Evolutionary conservation across 2,797 vertebrate genomes (phyloP).

Genomic region (Pristis pectinata): DNA sequence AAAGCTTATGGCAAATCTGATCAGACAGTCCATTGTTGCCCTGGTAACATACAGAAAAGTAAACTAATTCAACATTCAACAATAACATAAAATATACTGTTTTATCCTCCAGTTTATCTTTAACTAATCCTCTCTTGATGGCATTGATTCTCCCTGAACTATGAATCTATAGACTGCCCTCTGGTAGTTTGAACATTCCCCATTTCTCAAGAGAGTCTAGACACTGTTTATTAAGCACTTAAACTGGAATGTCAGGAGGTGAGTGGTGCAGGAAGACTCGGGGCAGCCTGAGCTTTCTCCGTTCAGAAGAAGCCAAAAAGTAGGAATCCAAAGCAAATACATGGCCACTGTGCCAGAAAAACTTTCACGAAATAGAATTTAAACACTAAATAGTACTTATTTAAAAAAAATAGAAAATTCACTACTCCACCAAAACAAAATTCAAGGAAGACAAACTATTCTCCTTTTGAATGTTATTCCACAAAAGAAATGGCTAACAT

Average conservation of each 20-base stretch:
- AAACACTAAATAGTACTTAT: too few species aligned
- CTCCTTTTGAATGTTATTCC: background rate
- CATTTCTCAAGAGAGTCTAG: background rate
- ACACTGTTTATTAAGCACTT: too few species aligned
- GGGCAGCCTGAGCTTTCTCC: background rate
- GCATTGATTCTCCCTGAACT: background rate
- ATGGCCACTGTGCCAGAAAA: background rate
- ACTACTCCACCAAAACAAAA: background rate
- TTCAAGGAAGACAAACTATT: background rate
- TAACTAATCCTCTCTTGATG: background rate
- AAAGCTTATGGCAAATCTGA: background rate
- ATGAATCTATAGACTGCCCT: background rate
- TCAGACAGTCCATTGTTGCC: conserved; percentile 7
- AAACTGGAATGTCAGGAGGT: too few species aligned
- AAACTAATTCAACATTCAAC: conserved; percentile 39
- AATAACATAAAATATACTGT: background rate
- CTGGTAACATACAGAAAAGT: conserved; percentile 40
- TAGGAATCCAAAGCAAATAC: background rate
- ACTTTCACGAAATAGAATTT: background rate
- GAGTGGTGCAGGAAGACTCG: too few species aligned
- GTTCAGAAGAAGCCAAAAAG: background rate
- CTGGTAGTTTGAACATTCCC: background rate
- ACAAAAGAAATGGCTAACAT: too few species aligned
- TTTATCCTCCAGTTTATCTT: background rate
- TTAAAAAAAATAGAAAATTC: background rate